Evolutionary conservation across 2,888 invertebrate genomes (phyloP).

Genomic region (Xestia c-nigrum): DNA sequence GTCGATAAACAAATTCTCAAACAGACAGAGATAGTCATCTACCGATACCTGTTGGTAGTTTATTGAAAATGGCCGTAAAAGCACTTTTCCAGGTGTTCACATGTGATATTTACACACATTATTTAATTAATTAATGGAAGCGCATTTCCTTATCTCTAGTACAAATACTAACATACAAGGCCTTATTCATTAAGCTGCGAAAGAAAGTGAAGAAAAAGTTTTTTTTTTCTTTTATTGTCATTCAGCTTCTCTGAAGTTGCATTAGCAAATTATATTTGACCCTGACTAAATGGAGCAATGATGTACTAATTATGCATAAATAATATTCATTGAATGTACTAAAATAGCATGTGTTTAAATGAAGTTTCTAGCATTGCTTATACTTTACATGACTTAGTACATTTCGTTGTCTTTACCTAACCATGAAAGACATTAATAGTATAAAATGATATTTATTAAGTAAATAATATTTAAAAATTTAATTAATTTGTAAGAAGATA

Average conservation of each 20-base stretch:
- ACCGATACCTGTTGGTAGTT: too few relatives aligned
- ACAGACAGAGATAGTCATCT: too few relatives aligned
- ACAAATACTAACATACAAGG: not conserved
- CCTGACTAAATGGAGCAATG: not conserved
- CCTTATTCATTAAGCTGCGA: not conserved
- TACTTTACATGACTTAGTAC: not conserved
- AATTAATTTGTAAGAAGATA: too few relatives aligned
- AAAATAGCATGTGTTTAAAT: not conserved
- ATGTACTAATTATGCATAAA: not conserved
- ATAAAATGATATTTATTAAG: not conserved
- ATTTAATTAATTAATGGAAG: conserved; percentile 32
- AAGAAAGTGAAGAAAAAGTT: not conserved
- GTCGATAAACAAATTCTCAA: too few relatives aligned
- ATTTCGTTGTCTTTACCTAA: not conserved
- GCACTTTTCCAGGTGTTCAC: not conserved
- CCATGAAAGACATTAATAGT: not conserved
- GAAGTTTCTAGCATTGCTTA: not conserved
- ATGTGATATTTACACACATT: not conserved
- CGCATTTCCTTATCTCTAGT: conserved; percentile 23
- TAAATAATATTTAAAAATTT: too few relatives aligned
- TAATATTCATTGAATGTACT: not conserved
- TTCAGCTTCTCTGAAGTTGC: not conserved
- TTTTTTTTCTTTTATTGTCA: not conserved
- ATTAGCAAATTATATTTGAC: not conserved
- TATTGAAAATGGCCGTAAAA: too few relatives aligned